A percentile compares a stretch with the other conserved stretches of the same genome.
Evolutionary conservation across 2,888 invertebrate genomes (phyloP).

Genomic region (Allophyes oxyacanthae): DNA sequence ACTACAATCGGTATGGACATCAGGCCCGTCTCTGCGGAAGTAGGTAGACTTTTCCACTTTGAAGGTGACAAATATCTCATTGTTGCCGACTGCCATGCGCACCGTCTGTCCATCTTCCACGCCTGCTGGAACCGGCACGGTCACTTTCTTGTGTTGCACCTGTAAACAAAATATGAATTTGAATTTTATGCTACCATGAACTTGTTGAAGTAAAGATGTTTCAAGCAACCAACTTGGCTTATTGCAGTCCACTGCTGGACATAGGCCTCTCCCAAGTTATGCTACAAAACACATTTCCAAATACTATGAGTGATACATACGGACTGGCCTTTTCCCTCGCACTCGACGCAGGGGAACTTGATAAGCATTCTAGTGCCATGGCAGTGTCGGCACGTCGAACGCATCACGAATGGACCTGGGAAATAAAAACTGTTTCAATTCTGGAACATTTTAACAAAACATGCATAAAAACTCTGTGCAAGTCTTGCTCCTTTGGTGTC

Average conservation of each 20-base stretch:
- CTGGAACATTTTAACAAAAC: too few relatives aligned
- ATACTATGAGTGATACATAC: slow-evolving; percentile 88
- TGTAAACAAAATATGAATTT: slow-evolving; percentile 46
- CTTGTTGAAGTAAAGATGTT: too few relatives aligned
- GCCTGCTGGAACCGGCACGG: slow-evolving; percentile 98
- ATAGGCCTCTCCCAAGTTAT: too few relatives aligned
- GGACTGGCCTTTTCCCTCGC: slow-evolving; percentile 97
- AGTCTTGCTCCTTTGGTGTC: too few relatives aligned
- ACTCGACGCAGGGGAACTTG: slow-evolving; percentile 96
- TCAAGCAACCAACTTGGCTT: too few relatives aligned
- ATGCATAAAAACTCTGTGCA: too few relatives aligned
- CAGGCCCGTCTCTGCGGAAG: slow-evolving; percentile 97
- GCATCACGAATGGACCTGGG: slow-evolving; percentile 98
- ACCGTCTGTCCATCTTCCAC: slow-evolving; percentile 99
- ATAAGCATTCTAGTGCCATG: slow-evolving; percentile 96
- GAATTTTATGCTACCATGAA: too few relatives aligned
- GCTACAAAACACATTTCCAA: too few relatives aligned
- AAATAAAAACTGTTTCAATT: neutral
- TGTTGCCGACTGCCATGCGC: slow-evolving; percentile 96
- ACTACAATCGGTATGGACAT: slow-evolving; percentile 97
- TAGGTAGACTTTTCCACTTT: slow-evolving; percentile 96
- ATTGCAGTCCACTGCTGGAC: too few relatives aligned
- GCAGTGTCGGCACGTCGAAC: slow-evolving; percentile 97
- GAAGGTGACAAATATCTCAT: slow-evolving; percentile 98
- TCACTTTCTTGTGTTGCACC: slow-evolving; percentile 96